Percentiles rank a stretch among this genome's conserved stretches.
phyloP scores from a whole-genome alignment of 2,797 vertebrate species.

The Argentina silus region DNA sequence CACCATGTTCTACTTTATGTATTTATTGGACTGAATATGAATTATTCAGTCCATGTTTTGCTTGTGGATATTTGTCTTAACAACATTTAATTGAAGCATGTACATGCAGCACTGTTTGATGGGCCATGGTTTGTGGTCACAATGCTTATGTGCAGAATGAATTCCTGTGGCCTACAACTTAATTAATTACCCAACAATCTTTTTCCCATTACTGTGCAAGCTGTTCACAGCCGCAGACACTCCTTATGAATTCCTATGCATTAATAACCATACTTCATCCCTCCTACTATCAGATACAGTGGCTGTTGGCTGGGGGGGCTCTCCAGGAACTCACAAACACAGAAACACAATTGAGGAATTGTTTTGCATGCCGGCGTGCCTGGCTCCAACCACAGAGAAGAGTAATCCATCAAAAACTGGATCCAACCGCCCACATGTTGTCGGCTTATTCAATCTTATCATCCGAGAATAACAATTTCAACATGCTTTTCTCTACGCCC shows the following conservation, averaged over 20 bases:
- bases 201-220: conserved; percentile 65
- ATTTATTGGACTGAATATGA: too few species aligned
- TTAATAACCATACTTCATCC: conserved; percentile 67
- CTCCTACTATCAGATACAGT: conserved; percentile 32
- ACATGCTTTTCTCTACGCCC: background rate
- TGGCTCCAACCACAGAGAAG: conserved; percentile 35
- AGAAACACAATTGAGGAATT: conserved; percentile 12
- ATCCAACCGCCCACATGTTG: conserved; percentile 3
- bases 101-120: conserved; percentile 71
- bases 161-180: conserved; percentile 81
- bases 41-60: conserved; percentile 67
- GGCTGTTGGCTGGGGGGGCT: conserved; percentile 18
- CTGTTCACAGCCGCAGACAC: conserved; percentile 65
- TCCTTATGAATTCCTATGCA: conserved; percentile 55
- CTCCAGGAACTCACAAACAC: conserved; percentile 32
- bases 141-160: conserved; percentile 75
- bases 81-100: conserved; percentile 82
- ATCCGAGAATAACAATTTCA: background rate
- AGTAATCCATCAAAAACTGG: conserved; percentile 49
- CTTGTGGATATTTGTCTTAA: conserved; percentile 83
- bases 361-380: conserved; percentile 21
- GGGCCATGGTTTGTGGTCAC: conserved; percentile 74
- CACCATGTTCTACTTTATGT: conserved; percentile 43
- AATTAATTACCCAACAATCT: conserved; percentile 84
- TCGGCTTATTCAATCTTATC: conserved; percentile 1